Percentiles rank a stretch among this genome's conserved stretches.
phyloP scores from a whole-genome alignment of 2,113 vertebrate genomes.

The Caracal caracal region DNA sequence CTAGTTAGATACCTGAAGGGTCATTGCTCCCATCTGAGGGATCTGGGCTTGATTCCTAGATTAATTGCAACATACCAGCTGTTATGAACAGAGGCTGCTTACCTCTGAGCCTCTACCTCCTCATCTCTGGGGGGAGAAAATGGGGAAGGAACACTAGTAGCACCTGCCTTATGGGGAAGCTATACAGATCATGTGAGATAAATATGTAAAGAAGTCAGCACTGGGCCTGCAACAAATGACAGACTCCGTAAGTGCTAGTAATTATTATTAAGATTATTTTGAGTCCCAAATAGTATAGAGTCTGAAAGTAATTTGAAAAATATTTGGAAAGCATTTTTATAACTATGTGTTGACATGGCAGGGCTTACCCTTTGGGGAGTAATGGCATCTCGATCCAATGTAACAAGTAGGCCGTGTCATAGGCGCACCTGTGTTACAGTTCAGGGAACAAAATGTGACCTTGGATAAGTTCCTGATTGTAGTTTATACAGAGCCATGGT shows the following conservation, averaged over 20 bases:
- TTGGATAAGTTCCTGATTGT: neutral
- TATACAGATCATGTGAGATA: neutral
- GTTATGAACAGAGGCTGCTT: neutral
- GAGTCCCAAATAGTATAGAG: neutral
- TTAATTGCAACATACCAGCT: neutral
- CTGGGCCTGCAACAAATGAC: neutral
- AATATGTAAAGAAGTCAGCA: neutral
- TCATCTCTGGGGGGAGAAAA: neutral
- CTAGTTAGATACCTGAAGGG: neutral
- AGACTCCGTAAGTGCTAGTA: neutral
- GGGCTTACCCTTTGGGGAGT: neutral
- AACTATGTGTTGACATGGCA: neutral
- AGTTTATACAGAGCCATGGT: neutral
- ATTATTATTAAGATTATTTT: neutral
- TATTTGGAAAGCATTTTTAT: neutral
- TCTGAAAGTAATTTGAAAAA: neutral
- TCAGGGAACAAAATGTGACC: neutral
- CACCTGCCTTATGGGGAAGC: neutral
- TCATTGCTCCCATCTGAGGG: neutral
- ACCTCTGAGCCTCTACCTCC: neutral
- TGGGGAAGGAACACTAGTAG: neutral
- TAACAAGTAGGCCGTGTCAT: neutral
- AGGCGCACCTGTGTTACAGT: neutral
- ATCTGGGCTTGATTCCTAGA: neutral
- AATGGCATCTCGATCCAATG: neutral